Conservation (phyloP, 1,140 invertebrate genomes). For the Nautilus pompilius region DNA sequence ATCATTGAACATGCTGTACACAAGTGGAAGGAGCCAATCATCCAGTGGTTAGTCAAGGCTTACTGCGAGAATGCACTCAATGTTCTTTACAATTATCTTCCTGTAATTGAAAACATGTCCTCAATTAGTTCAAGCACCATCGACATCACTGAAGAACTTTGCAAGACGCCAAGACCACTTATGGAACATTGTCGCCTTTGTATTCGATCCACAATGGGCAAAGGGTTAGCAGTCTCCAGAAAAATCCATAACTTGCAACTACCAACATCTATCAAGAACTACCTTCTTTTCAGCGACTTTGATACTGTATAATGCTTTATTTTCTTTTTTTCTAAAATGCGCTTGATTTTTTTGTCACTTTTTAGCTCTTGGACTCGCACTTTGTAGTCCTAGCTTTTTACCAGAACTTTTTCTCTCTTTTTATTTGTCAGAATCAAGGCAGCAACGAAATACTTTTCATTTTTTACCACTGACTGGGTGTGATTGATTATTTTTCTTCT, state of each 20-base stretch:
- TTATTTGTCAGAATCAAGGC: no score
- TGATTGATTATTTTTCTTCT: no score
- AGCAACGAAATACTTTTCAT: no score
- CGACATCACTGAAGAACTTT: slow-evolving; percentile 14
- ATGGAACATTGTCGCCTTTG: slow-evolving; percentile 29
- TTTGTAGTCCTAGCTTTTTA: no score
- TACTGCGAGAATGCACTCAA: slow-evolving; percentile 39
- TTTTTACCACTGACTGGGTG: no score
- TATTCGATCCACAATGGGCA: slow-evolving; percentile 21
- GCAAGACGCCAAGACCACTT: slow-evolving; percentile 21
- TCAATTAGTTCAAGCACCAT: slow-evolving; percentile 12
- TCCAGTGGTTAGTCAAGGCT: slow-evolving; percentile 32
- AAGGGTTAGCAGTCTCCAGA: slow-evolving; percentile 11
- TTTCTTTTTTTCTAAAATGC: no score
- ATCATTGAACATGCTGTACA: slow-evolving; percentile 37
- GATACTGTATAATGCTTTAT: no score
- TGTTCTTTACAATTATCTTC: slow-evolving; percentile 17
- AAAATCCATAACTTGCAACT: slow-evolving; percentile 28
- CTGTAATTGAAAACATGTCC: slow-evolving; percentile 13
- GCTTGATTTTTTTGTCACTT: no score
- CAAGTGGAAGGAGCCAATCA: slow-evolving; percentile 27
- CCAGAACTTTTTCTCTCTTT: no score
- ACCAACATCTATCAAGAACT: slow-evolving; percentile 30
- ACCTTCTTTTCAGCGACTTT: slow-evolving; percentile 32
- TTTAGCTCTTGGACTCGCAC: no score